A percentile compares a stretch with the other conserved stretches of the same genome.
Evolutionary conservation across 2,888 invertebrate species (phyloP).

Genomic region (Cryptocheilus praepositus): DNA sequence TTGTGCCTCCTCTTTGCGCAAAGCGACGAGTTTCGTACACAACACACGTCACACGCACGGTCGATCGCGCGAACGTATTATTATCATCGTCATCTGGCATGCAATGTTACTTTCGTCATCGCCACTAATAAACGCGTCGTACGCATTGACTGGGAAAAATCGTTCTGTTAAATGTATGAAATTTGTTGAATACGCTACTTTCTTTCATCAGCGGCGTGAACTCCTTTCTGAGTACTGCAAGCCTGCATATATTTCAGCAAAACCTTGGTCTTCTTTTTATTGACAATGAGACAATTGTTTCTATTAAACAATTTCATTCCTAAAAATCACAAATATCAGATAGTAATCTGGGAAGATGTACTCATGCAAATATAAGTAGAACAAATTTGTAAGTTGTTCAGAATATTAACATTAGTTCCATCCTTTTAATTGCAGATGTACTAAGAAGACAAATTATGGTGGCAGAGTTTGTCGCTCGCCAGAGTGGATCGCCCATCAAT

Average conservation of each 20-base stretch:
- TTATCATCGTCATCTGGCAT: slow-evolving; percentile 13
- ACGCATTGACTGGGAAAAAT: no score
- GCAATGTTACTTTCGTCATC: slow-evolving; percentile 32
- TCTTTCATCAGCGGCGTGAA: slow-evolving; percentile 19
- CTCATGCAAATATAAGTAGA: no score
- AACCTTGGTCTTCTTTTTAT: no score
- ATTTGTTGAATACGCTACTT: slow-evolving; percentile 20
- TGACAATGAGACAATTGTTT: no score
- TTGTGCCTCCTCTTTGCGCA: no score
- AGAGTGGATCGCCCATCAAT: slow-evolving; percentile 82
- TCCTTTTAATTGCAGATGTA: slow-evolving; percentile 68
- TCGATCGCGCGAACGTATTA: slow-evolving; percentile 1
- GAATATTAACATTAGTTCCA: slow-evolving; percentile 3
- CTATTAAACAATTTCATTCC: no score
- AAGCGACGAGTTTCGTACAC: no score
- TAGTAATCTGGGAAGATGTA: no score
- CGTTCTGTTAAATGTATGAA: background rate
- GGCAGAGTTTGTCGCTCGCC: slow-evolving; percentile 89
- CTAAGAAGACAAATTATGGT: slow-evolving; percentile 83
- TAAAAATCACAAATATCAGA: background rate
- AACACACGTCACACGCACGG: background rate
- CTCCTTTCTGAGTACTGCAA: no score
- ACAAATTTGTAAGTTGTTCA: no score
- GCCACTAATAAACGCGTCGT: slow-evolving; percentile 28
- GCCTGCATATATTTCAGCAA: no score